A percentile compares a stretch with the other conserved stretches of the same genome.
These are phyloP conservation scores for Sapayoa aenigma DNA, from an alignment of 2,113 vertebrate genomes.

Conservation along the genomic window DNA sequence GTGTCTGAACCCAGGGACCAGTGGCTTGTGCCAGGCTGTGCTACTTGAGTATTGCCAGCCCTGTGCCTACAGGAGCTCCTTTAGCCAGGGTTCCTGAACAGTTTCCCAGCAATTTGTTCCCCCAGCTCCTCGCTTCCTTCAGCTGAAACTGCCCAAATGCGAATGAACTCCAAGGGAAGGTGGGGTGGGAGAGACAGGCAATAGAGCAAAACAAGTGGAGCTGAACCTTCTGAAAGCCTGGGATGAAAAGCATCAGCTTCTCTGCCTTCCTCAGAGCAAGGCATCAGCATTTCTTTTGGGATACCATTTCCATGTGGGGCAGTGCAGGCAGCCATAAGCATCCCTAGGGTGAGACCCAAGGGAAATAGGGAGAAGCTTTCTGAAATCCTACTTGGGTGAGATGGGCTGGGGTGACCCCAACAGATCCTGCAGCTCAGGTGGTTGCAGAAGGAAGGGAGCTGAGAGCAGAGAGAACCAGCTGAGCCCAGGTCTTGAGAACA, in stretches of 20 bases:
- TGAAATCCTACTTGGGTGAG: neutral
- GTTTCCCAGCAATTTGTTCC: conserved; percentile 56
- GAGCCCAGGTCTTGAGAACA: neutral
- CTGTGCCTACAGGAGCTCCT: neutral
- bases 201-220: neutral
- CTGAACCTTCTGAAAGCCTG: neutral
- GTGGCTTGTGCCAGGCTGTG: neutral
- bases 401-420: neutral
- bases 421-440: neutral
- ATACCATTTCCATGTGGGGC: accelerated
- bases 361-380: neutral
- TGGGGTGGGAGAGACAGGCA: neutral
- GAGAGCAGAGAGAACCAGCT: neutral
- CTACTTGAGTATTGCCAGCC: neutral
- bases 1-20: accelerated
- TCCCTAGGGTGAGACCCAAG: neutral
- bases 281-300: neutral
- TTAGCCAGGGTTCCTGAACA: neutral
- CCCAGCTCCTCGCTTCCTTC: neutral
- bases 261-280: neutral
- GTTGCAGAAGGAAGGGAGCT: neutral
- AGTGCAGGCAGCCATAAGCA: neutral
- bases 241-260: neutral
- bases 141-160: neutral
- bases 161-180: neutral